phyloP scores from a whole-genome alignment of 2,888 invertebrate species.

The Coecobrya sp. region DNA sequence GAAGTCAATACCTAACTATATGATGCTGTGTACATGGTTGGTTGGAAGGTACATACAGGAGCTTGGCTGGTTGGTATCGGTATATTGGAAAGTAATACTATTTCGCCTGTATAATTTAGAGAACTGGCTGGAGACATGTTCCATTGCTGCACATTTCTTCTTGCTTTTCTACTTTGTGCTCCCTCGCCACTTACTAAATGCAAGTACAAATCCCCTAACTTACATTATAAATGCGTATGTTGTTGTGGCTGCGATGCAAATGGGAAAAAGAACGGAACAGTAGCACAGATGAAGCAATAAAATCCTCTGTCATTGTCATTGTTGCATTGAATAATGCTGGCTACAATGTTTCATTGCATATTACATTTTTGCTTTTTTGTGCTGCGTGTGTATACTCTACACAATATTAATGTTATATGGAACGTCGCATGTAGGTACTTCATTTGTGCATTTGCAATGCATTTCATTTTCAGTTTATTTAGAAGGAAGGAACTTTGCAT shows the following conservation, averaged over 20 bases:
- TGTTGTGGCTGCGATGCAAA: background rate
- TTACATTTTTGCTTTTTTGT: background rate
- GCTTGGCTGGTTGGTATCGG: no score
- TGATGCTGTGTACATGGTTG: no score
- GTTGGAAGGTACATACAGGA: no score
- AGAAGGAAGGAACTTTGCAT: background rate
- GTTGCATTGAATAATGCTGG: conserved; percentile 3
- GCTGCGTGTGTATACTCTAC: background rate
- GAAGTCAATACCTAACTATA: no score
- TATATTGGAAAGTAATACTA: no score
- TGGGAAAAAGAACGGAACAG: background rate
- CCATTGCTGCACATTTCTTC: no score
- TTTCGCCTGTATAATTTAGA: no score
- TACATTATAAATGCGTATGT: background rate
- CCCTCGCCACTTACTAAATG: no score
- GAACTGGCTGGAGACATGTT: no score
- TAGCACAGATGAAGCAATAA: conserved; percentile 4
- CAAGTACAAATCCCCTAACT: no score
- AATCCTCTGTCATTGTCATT: conserved; percentile 45
- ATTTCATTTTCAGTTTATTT: background rate
- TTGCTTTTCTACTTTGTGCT: no score
- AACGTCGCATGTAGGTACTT: background rate
- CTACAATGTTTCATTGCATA: background rate
- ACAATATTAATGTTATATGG: no score
- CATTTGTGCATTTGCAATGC: background rate